Percentiles rank a stretch among this genome's conserved stretches.
phyloP scores from a whole-genome alignment of 2,888 invertebrate genomes.

The Pammene fasciana region DNA sequence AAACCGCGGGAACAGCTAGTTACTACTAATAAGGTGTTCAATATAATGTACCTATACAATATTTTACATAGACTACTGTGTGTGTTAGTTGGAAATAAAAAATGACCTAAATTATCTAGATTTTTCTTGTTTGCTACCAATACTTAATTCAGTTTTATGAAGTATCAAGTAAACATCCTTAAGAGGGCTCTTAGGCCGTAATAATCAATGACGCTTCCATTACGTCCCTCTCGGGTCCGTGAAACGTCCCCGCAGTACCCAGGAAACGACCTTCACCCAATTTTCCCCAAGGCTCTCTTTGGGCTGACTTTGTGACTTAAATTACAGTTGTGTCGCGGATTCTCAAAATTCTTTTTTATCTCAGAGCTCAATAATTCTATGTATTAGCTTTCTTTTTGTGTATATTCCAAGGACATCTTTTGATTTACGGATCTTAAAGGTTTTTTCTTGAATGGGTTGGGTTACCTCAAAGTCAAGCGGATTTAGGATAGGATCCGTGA shows the following conservation, averaged over 20 bases:
- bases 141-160: neutral
- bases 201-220: neutral
- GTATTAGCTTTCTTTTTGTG: neutral
- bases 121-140: neutral
- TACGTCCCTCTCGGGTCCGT: neutral
- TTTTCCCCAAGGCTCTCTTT: neutral
- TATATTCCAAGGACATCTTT: neutral
- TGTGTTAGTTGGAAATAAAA: no score
- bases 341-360: neutral
- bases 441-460: neutral
- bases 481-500: neutral
- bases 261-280: slow-evolving; percentile 30
- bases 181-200: neutral
- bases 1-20: no score
- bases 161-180: neutral
- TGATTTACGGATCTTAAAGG: neutral
- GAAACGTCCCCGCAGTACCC: slow-evolving; percentile 6
- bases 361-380: neutral
- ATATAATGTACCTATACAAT: no score
- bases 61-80: no score
- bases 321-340: neutral
- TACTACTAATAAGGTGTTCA: no score
- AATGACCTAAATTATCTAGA: no score
- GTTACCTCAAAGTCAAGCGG: neutral
- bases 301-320: slow-evolving; percentile 2